Evolutionary conservation across 2,797 vertebrate species (phyloP), one percentile per base, ranked within the genome.

Genomic region (Alfaro cultratus): DNA sequence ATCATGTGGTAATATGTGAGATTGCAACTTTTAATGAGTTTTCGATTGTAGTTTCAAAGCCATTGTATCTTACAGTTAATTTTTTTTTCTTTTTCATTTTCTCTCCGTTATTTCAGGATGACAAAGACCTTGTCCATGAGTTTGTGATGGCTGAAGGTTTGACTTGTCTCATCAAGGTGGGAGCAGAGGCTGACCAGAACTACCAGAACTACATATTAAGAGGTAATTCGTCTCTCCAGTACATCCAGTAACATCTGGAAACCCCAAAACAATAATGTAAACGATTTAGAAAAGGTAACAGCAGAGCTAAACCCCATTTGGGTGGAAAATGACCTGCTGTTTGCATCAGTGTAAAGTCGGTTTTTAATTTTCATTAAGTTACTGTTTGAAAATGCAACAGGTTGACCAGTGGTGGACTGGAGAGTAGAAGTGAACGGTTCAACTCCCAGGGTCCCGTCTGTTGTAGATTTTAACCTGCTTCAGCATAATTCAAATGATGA

Each of bases 181-280:
- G 98, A 92, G 97, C 97, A 23, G 97, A 99, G 80, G 97, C 97
- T 0, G 98, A 99, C 92, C 98, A 99, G 94, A 99, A 99, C 93
- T 99, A 99, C 83, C 98, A 99, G 95, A 99, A 99, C 95, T 99
- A 99, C 95, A 99, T 99, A 81, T 93, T 99, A 75, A 96, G 98
- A 96, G 98, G 98, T 99, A 92, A 0, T 31, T 47, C 23, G 23
- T 51, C 16, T 49, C 23, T 49, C 5, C 9, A 2, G 31, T 70
- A 2, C 60, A 18, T 18, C 34, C 18, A 64, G 7, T 34, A 64
- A 34, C 34, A 18, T 62, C 13, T 62, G 60, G 16, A 64, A 64
- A 34, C 5, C 2, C 13, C 2, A 16, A 57, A 62, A 18, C 31
- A 62, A 31, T 34, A 5, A 34, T 18, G 1, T 62, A 7, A 31